Percentiles rank a stretch among this genome's conserved stretches.
Evolutionary conservation across 2,888 invertebrate species (phyloP).

Genomic region (Steinernema hermaphroditum): DNA sequence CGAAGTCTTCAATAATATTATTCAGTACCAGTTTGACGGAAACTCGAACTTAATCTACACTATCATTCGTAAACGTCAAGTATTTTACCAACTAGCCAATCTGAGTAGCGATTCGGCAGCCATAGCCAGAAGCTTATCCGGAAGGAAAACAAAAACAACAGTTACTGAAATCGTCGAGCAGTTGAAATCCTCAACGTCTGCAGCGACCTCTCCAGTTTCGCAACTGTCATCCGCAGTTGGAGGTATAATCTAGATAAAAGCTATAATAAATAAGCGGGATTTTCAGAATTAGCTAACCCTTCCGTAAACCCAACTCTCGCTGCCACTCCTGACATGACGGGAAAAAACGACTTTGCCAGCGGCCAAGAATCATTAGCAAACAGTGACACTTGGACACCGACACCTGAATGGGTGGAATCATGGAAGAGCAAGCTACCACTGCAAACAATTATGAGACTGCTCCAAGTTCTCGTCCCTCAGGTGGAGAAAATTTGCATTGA

Average conservation of each 20-base stretch:
- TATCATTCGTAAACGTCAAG: slow-evolving; percentile 95
- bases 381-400: slow-evolving; percentile 77
- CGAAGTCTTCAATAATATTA: slow-evolving; percentile 99
- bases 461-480: slow-evolving; percentile 97
- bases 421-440: slow-evolving; percentile 96
- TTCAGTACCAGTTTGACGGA: slow-evolving; percentile 98
- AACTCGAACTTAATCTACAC: slow-evolving; percentile 98
- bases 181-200: slow-evolving; percentile 10
- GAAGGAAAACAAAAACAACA: background rate
- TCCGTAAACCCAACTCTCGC: slow-evolving; percentile 74
- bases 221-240: slow-evolving; percentile 38
- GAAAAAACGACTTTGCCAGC: slow-evolving; percentile 79
- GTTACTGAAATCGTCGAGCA: slow-evolving; percentile 13
- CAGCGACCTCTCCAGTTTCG: slow-evolving; percentile 25
- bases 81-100: slow-evolving; percentile 96
- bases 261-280: background rate
- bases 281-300: background rate
- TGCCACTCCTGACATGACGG: slow-evolving; percentile 87
- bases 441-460: slow-evolving; percentile 96
- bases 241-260: slow-evolving; percentile 74
- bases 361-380: background rate
- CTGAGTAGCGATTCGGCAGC: slow-evolving; percentile 88
- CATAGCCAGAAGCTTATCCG: slow-evolving; percentile 76
- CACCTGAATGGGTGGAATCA: slow-evolving; percentile 86
- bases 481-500: slow-evolving; percentile 99